Conservation (phyloP, 2,113 vertebrate genomes). For the Paramisgurnus dabryanus region DNA sequence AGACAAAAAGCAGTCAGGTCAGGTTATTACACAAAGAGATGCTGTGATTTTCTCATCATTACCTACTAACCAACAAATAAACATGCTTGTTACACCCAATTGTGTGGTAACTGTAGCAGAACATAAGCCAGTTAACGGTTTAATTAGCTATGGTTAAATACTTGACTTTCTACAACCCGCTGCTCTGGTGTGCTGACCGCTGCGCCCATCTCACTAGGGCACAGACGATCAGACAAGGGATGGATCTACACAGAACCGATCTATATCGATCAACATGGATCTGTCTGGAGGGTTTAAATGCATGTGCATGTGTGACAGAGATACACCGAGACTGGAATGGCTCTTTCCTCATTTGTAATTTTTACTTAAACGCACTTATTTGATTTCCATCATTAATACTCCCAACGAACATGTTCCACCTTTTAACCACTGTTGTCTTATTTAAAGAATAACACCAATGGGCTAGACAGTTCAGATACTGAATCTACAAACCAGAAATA, state of each 20-base stretch:
- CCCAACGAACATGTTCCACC: neutral
- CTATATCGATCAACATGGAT: conserved; percentile 6
- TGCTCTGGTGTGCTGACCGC: conserved; percentile 6
- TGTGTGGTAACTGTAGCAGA: conserved; percentile 22
- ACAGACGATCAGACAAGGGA: neutral
- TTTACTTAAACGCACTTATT: too few species aligned
- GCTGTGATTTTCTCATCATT: conserved; percentile 33
- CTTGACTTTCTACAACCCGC: neutral
- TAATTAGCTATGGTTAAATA: neutral
- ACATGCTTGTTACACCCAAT: neutral
- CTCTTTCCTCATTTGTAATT: too few species aligned
- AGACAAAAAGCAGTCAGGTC: neutral
- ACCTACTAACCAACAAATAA: conserved; percentile 39
- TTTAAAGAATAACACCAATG: too few species aligned
- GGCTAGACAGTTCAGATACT: too few species aligned
- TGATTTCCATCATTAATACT: too few species aligned
- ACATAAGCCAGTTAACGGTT: neutral
- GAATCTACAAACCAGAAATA: too few species aligned
- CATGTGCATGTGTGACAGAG: neutral
- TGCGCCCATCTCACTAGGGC: neutral
- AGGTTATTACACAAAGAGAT: neutral
- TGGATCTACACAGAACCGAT: neutral
- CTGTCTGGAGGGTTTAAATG: neutral
- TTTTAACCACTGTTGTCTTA: neutral
- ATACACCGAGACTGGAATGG: neutral